Conservation (phyloP, 2,797 vertebrate species). For the Epinephelus malabaricus region DNA sequence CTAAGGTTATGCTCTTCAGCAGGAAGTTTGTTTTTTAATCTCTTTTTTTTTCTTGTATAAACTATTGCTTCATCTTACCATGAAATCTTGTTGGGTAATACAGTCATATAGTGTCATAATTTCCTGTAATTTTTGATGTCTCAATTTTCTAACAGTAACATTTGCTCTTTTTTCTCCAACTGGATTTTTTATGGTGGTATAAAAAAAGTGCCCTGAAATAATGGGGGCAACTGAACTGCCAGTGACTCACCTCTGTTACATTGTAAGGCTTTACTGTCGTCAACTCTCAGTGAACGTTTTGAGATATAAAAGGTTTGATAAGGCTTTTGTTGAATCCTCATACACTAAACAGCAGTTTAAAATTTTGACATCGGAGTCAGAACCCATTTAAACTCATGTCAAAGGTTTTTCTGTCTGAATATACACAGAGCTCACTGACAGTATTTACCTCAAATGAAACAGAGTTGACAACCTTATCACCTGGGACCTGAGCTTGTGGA, state of each 20-base stretch:
- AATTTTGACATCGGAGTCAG: background rate
- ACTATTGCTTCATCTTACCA: constrained; percentile 4
- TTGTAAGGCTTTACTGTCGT: background rate
- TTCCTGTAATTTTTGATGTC: background rate
- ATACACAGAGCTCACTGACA: background rate
- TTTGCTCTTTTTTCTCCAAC: background rate
- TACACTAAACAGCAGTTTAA: background rate
- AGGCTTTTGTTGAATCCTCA: background rate
- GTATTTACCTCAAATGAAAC: background rate
- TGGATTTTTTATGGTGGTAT: background rate
- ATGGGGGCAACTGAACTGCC: background rate
- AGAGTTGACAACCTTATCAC: background rate
- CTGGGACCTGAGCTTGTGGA: background rate
- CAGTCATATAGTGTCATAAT: background rate
- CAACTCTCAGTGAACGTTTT: background rate
- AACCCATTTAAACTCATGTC: background rate
- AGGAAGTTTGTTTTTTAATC: constrained; percentile 28
- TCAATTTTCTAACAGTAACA: background rate
- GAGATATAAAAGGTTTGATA: background rate
- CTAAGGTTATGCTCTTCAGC: constrained; percentile 27
- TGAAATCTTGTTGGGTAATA: constrained; percentile 19
- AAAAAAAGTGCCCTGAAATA: background rate
- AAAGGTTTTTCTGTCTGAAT: background rate
- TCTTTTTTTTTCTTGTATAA: background rate
- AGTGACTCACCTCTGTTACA: background rate